Evolutionary conservation across 1,140 invertebrate species (phyloP).

Genomic region (Pararge aegeria): DNA sequence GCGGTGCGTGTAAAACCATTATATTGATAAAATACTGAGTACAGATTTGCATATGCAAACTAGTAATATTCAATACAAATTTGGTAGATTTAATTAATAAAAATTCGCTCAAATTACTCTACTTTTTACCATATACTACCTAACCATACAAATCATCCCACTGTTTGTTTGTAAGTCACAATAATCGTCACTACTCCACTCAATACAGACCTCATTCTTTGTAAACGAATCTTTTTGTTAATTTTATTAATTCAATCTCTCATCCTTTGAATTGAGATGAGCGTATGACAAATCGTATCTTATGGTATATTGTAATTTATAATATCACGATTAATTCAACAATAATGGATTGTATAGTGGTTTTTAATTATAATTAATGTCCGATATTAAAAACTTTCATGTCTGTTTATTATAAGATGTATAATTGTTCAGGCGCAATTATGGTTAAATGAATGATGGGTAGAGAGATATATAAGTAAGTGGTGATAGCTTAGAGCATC

Average conservation of each 20-base stretch:
- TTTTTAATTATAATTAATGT: conserved; percentile 41
- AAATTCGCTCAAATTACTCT: too few species aligned
- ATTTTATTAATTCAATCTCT: conserved; percentile 56
- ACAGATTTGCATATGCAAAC: too few species aligned
- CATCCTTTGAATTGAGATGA: conserved; percentile 27
- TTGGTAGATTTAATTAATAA: too few species aligned
- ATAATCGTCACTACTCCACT: conserved; percentile 36
- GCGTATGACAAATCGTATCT: conserved; percentile 36
- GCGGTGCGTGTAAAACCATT: too few species aligned
- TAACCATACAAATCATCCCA: conserved; percentile 36
- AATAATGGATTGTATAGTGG: conserved; percentile 33
- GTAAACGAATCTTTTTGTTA: conserved; percentile 42
- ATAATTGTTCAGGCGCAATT: conserved; percentile 1
- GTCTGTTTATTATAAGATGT: conserved; percentile 8
- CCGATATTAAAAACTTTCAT: conserved; percentile 15
- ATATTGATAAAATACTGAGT: too few species aligned
- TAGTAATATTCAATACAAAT: too few species aligned
- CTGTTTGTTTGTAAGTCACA: conserved; percentile 50
- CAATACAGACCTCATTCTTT: conserved; percentile 32
- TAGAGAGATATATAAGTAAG: neutral
- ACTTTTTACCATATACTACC: conserved; percentile 34
- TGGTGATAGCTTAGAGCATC: neutral
- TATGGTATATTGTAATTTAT: conserved; percentile 18
- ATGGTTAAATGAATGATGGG: neutral
- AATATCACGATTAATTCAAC: conserved; percentile 38